Percentiles rank a stretch among this genome's conserved stretches.
phyloP scores from a whole-genome alignment of 2,113 vertebrate species.

The Tupaia chinensis region DNA sequence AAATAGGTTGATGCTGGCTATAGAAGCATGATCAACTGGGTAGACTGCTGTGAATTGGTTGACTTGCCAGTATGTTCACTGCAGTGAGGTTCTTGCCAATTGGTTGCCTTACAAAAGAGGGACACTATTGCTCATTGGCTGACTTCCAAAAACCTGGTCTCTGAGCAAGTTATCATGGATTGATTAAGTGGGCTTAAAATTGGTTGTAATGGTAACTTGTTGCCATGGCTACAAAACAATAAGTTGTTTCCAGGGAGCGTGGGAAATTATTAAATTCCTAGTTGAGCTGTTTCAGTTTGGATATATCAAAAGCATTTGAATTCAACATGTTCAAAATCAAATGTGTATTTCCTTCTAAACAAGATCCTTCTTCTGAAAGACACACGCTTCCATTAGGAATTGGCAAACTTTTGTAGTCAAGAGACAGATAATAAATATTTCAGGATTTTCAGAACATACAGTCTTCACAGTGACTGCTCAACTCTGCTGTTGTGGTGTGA shows the following conservation, averaged over 20 bases:
- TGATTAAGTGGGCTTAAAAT: conserved; percentile 31
- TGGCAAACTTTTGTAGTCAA: conserved; percentile 4
- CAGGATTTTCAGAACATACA: neutral
- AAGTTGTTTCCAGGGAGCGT: conserved; percentile 3
- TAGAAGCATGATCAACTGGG: neutral
- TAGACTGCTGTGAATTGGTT: neutral
- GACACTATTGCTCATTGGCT: neutral
- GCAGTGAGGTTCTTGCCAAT: neutral
- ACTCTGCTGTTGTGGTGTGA: neutral
- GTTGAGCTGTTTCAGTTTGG: neutral
- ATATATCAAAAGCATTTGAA: neutral
- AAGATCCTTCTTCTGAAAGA: conserved; percentile 15
- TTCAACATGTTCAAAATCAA: neutral
- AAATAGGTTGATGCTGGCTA: neutral
- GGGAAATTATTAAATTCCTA: conserved; percentile 30
- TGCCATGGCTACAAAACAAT: conserved; percentile 37
- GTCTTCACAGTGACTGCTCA: neutral
- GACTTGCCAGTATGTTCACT: neutral
- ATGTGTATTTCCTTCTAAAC: neutral
- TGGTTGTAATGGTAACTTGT: conserved; percentile 20
- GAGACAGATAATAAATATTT: neutral
- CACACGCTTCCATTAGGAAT: neutral
- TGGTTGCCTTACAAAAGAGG: conserved; percentile 20
- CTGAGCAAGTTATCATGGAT: conserved; percentile 1
- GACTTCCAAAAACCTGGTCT: conserved; percentile 52